These are phyloP conservation scores for Rhagium mordax DNA, from an alignment of 2,888 invertebrate species.

Conservation along the genomic window DNA sequence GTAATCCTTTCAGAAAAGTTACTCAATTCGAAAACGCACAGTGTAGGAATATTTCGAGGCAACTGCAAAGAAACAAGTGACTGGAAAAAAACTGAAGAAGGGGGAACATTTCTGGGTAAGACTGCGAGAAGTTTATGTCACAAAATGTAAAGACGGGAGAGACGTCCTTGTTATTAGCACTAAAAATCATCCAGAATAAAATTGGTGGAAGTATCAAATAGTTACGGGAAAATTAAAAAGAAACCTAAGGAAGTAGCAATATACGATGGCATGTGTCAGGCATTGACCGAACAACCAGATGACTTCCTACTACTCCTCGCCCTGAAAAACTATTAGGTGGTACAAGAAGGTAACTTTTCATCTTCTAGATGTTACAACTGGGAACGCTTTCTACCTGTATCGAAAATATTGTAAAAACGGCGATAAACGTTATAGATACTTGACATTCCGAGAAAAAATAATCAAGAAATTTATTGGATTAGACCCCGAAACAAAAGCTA, in stretches of 20 bases:
- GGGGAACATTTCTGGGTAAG: background rate
- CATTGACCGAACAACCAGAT: background rate
- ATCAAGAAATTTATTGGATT: constrained; percentile 13
- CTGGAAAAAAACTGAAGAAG: too few species aligned
- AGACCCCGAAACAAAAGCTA: background rate
- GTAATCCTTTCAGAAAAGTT: background rate
- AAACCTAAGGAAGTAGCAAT: background rate
- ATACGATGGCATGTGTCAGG: background rate
- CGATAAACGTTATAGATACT: constrained; percentile 7
- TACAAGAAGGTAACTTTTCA: constrained; percentile 16
- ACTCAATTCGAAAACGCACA: background rate
- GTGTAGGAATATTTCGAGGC: background rate
- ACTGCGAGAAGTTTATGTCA: background rate
- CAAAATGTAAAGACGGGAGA: background rate
- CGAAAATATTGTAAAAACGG: background rate
- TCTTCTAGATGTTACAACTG: constrained; percentile 10
- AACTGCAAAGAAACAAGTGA: background rate
- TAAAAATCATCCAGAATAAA: background rate
- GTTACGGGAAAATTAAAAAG: background rate
- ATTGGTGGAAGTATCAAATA: background rate
- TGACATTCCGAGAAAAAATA: constrained; percentile 6
- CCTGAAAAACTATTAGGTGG: background rate
- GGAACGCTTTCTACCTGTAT: constrained; percentile 14
- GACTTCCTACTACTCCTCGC: background rate
- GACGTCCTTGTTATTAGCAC: background rate